Percentiles rank a stretch among this genome's conserved stretches.
Evolutionary conservation across 2,113 vertebrate genomes (phyloP).

Genomic region (human (Homo sapiens)): GRCh38 chr3:63284501-63285000

Average conservation of each 20-base stretch:
- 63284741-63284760: not conserved
- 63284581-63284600: not conserved
- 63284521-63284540: not conserved
- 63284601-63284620: not conserved
- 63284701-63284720: not conserved
- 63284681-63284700: not conserved
- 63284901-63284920: not conserved
- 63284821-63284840: not conserved
- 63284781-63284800: not conserved
- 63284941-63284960: not conserved
- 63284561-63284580: not conserved
- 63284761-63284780: not conserved
- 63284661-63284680: constrained; percentile 28
- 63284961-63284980: not conserved
- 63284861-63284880: not conserved
- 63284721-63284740: not conserved
- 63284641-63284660: constrained; percentile 22
- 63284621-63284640: not conserved
- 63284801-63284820: not conserved
- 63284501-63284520: not conserved
- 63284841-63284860: not conserved
- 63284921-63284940: not conserved
- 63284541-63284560: not conserved
- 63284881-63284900: not conserved
- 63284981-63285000: not conserved